Conservation (phyloP, 2,888 invertebrate species). For the Dendrolimus pini region DNA sequence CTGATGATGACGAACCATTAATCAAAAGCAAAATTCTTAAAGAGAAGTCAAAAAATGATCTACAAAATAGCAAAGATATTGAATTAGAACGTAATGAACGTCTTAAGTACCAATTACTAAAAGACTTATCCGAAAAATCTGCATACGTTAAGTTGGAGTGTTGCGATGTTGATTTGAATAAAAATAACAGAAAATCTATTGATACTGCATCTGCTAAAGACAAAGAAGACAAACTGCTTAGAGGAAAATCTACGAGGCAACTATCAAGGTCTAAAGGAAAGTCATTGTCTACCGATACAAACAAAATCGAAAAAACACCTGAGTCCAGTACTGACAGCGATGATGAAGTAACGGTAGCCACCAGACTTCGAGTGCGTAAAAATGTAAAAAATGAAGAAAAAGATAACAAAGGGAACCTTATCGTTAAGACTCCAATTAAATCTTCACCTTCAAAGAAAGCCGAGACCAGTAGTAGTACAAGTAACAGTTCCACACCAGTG, state of each 20-base stretch:
- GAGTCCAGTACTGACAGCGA: constrained; percentile 61
- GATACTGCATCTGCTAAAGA: constrained; percentile 42
- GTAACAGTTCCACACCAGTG: constrained; percentile 48
- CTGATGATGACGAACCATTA: constrained; percentile 61
- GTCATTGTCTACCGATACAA: constrained; percentile 39
- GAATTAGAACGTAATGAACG: constrained; percentile 21
- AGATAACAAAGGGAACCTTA: constrained; percentile 24
- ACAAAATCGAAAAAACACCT: constrained; percentile 41
- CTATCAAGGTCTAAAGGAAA: constrained; percentile 45
- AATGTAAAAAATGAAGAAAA: constrained; percentile 63
- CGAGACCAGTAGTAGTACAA: constrained; percentile 42
- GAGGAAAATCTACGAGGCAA: constrained; percentile 42
- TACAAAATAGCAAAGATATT: not conserved
- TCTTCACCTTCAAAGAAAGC: constrained; percentile 49
- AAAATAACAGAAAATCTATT: constrained; percentile 53
- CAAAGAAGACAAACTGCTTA: constrained; percentile 44
- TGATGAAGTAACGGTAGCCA: constrained; percentile 54
- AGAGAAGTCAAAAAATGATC: constrained; percentile 44
- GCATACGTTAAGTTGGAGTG: constrained; percentile 68
- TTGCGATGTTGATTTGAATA: constrained; percentile 63
- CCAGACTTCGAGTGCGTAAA: constrained; percentile 64
- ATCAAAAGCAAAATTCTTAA: constrained; percentile 62
- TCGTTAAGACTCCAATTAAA: constrained; percentile 47
- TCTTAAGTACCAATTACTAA: constrained; percentile 55
- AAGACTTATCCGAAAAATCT: constrained; percentile 66